These are phyloP conservation scores for Drosophila neotestacea DNA, from an alignment of 2,888 invertebrate genomes.

Conservation along the genomic window DNA sequence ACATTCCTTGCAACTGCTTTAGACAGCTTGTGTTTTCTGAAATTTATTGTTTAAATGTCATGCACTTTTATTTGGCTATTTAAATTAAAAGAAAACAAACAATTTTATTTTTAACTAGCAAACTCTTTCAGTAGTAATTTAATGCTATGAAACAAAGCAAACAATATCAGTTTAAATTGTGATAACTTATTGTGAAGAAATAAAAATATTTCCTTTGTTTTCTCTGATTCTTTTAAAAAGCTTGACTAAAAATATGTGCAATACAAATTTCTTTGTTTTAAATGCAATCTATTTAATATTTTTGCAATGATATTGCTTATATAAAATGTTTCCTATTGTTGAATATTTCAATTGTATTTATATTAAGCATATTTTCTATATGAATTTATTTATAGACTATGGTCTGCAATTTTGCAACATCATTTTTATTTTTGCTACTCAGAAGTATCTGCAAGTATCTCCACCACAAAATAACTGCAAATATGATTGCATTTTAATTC, in stretches of 20 bases:
- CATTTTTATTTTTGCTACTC: background rate
- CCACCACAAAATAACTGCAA: background rate
- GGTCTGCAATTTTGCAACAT: no score
- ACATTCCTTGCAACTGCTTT: no score
- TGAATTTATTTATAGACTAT: background rate
- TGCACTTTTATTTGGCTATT: no score
- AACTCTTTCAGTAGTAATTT: background rate
- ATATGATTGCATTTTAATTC: conserved; percentile 3
- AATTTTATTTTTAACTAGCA: background rate
- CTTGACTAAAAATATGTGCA: background rate
- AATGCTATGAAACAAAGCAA: background rate
- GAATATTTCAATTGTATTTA: no score
- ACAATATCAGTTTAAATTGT: background rate
- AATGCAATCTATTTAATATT: background rate
- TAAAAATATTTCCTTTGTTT: background rate
- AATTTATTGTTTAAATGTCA: background rate
- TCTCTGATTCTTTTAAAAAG: background rate
- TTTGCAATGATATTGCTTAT: background rate
- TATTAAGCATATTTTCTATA: no score
- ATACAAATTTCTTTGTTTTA: background rate
- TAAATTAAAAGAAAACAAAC: background rate
- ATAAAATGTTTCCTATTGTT: no score
- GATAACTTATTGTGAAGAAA: background rate
- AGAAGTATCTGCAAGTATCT: conserved; percentile 10
- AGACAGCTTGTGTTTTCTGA: no score